Evolutionary conservation across 2,113 vertebrate species (phyloP).

Genomic region (Plecturocebus donacophilus): DNA sequence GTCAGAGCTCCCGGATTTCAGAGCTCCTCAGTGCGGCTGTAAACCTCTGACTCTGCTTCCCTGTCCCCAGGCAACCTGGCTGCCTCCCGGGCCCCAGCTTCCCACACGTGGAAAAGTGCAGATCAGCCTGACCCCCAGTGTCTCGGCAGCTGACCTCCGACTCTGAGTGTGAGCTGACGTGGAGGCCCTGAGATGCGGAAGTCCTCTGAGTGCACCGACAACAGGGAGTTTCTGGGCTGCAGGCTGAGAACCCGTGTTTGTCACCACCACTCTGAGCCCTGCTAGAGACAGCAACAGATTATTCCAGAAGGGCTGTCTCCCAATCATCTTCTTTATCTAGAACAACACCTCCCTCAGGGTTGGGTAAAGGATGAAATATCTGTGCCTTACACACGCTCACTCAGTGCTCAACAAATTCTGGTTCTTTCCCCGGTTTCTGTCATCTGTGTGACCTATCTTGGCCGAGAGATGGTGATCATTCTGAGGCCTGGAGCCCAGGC

Average conservation of each 20-base stretch:
- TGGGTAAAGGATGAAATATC: neutral
- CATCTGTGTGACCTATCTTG: neutral
- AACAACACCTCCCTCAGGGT: neutral
- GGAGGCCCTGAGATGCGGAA: neutral
- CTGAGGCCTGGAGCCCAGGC: neutral
- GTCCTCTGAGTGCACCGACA: rapidly evolving
- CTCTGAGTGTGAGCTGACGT: neutral
- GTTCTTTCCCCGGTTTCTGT: neutral
- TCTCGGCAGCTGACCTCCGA: neutral
- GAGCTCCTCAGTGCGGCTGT: neutral
- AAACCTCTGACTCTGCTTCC: neutral
- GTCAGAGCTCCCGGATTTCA: neutral
- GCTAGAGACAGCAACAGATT: neutral
- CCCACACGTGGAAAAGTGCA: neutral
- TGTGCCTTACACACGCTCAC: rapidly evolving
- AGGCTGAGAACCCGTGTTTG: neutral
- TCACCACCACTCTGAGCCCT: neutral
- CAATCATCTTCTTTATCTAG: neutral
- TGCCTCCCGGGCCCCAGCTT: neutral
- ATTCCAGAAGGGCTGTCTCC: neutral
- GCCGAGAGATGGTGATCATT: neutral
- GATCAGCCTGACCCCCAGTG: rapidly evolving
- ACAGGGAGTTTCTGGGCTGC: neutral
- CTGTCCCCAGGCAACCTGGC: neutral
- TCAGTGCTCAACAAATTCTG: neutral